Evolutionary conservation across 2,888 invertebrate species (phyloP).

Genomic region (Esperia sulphurella): DNA sequence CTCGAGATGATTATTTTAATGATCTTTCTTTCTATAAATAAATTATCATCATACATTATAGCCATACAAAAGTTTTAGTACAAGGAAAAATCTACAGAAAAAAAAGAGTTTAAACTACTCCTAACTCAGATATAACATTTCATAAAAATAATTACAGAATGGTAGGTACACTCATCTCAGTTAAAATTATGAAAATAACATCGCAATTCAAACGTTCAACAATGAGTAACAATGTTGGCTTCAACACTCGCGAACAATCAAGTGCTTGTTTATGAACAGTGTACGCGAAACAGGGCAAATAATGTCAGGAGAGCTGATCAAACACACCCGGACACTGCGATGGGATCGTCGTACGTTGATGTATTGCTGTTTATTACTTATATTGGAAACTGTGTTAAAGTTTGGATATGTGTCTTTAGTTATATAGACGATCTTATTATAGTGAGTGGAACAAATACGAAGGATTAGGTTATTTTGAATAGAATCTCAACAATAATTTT

Average conservation of each 20-base stretch:
- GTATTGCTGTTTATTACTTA: neutral
- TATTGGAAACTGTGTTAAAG: neutral
- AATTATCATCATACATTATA: too few relatives aligned
- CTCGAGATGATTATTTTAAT: too few relatives aligned
- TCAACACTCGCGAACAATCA: slow-evolving; percentile 4
- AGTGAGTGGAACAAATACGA: too few relatives aligned
- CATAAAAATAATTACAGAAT: too few relatives aligned
- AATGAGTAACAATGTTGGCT: neutral
- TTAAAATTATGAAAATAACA: neutral
- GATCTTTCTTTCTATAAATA: too few relatives aligned
- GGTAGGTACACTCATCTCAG: neutral
- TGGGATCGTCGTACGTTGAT: neutral
- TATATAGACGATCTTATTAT: neutral
- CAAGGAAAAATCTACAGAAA: too few relatives aligned
- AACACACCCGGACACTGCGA: slow-evolving; percentile 2
- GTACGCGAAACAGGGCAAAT: neutral
- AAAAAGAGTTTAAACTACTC: too few relatives aligned
- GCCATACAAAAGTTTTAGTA: too few relatives aligned
- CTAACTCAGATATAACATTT: too few relatives aligned
- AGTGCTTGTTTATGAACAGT: slow-evolving; percentile 5
- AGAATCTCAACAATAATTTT: too few relatives aligned
- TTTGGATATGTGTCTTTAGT: neutral
- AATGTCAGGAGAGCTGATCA: slow-evolving; percentile 1
- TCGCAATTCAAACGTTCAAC: neutral
- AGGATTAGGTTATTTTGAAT: too few relatives aligned